Evolutionary conservation across 1,140 invertebrate species (phyloP).

Genomic region (Sweltsa coloradensis): DNA sequence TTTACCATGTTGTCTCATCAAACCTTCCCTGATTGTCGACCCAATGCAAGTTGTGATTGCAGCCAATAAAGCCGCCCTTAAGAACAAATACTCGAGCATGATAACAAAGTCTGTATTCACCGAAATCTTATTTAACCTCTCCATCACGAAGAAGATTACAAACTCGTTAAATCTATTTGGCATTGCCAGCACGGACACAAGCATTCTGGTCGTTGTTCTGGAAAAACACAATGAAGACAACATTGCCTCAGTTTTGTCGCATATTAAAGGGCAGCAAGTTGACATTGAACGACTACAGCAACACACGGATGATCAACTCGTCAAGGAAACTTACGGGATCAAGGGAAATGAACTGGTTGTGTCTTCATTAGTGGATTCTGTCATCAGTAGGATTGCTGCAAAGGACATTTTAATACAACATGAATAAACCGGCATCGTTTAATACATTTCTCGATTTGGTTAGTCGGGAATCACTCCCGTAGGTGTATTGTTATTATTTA

Average conservation of each 20-base stretch:
- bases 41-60: constrained; percentile 51
- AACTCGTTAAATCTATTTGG: constrained; percentile 51
- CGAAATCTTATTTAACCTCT: constrained; percentile 56
- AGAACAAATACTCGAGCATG: constrained; percentile 34
- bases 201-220: constrained; percentile 42
- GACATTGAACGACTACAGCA: constrained; percentile 31
- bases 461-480: neutral
- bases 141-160: constrained; percentile 51
- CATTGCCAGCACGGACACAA: constrained; percentile 37
- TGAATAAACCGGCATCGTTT: neutral
- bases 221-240: constrained; percentile 28
- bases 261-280: constrained; percentile 35
- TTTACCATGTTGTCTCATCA: constrained; percentile 46
- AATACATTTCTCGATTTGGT: neutral
- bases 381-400: constrained; percentile 45
- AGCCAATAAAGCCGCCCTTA: constrained; percentile 49
- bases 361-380: constrained; percentile 36
- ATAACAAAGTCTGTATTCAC: constrained; percentile 47
- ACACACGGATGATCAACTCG: constrained; percentile 31
- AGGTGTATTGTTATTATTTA: neutral
- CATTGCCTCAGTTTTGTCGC: constrained; percentile 24
- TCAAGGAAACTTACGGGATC: constrained; percentile 45
- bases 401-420: constrained; percentile 31
- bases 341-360: constrained; percentile 30
- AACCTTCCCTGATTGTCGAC: constrained; percentile 45